A percentile compares a stretch with the other conserved stretches of the same genome.
Evolutionary conservation across 2,888 invertebrate genomes (phyloP).

Genomic region (Cryptophagus acutangulus): DNA sequence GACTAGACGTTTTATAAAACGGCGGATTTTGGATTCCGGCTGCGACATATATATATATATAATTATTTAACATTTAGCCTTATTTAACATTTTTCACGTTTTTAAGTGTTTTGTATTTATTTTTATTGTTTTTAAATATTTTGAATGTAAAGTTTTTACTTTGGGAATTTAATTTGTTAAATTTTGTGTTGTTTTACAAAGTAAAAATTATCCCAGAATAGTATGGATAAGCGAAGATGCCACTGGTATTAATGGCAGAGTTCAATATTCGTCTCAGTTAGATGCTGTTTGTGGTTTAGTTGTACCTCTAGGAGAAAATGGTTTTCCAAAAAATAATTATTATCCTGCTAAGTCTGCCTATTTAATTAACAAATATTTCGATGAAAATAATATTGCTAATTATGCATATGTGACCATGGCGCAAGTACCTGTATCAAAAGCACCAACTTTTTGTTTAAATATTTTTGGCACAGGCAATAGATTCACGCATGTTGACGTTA

Average conservation of each 20-base stretch:
- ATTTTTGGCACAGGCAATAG: constrained; percentile 1
- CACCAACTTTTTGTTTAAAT: constrained; percentile 10
- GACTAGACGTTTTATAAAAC: too few species aligned
- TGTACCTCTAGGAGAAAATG: constrained; percentile 1
- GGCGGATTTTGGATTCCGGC: too few species aligned
- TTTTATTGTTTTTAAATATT: too few species aligned
- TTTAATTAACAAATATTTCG: neutral
- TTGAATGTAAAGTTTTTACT: too few species aligned
- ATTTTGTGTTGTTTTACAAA: too few species aligned
- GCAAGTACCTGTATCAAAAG: neutral
- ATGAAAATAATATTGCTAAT: neutral
- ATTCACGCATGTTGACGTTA: neutral
- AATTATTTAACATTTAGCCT: too few species aligned
- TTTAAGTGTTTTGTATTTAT: too few species aligned
- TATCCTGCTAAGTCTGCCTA: neutral
- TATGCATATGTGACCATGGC: constrained; percentile 3
- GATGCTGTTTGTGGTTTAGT: neutral
- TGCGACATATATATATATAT: too few species aligned
- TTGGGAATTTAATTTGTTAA: too few species aligned
- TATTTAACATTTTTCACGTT: too few species aligned
- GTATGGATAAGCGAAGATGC: constrained; percentile 7
- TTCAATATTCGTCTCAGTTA: neutral
- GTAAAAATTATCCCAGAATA: neutral
- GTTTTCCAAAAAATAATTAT: constrained; percentile 1
- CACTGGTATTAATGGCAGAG: neutral